Conservation (phyloP, 2,113 vertebrate species). For the Eulacestoma nigropectus region DNA sequence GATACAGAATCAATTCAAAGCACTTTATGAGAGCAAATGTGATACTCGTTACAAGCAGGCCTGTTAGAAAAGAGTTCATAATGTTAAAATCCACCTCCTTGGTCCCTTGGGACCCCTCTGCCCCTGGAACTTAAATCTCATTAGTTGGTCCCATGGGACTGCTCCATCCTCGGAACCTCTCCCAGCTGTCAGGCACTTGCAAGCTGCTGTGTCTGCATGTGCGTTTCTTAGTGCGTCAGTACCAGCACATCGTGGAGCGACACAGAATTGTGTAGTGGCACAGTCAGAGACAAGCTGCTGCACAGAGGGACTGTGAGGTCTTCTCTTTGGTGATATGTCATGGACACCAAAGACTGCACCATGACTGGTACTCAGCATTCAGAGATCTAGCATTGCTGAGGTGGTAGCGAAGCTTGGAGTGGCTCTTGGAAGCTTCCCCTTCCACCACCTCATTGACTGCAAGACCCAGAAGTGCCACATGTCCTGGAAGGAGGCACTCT, state of each 20-base stretch:
- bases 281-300: not conserved
- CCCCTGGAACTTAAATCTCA: not conserved
- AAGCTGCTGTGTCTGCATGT: not conserved
- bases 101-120: not conserved
- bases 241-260: not conserved
- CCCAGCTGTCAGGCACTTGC: not conserved
- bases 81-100: not conserved
- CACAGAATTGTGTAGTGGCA: not conserved
- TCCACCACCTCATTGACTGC: not conserved
- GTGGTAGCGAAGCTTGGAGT: not conserved
- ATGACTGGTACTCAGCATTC: not conserved
- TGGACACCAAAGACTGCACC: not conserved
- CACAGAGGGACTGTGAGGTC: not conserved
- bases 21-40: not conserved
- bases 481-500: not conserved
- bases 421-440: not conserved
- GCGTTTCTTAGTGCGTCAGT: not conserved
- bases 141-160: not conserved
- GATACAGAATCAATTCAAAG: not conserved
- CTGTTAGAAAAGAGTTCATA: not conserved
- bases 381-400: not conserved
- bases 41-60: not conserved
- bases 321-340: not conserved
- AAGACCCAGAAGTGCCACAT: not conserved
- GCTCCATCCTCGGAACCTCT: not conserved